A percentile compares a stretch with the other conserved stretches of the same genome.
These are phyloP conservation scores for Diadophis punctatus DNA, from an alignment of 2,113 vertebrate genomes.

Conservation along the genomic window DNA sequence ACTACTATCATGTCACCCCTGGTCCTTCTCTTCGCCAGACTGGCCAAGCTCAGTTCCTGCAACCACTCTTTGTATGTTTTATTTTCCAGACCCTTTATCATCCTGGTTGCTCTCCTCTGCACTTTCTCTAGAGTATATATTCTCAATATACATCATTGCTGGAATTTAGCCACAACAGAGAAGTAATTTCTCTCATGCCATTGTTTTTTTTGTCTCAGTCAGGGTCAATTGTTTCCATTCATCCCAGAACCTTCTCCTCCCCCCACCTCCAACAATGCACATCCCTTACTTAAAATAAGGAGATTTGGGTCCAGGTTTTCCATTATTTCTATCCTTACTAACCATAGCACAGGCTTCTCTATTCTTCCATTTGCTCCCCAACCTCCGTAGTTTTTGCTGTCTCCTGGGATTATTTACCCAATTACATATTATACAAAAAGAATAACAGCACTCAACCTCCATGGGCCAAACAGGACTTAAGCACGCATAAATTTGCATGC, in stretches of 20 bases:
- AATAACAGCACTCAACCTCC: neutral
- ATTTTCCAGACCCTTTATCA: too few relatives aligned
- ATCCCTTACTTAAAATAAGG: neutral
- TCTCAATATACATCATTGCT: neutral
- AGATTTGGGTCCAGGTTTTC: neutral
- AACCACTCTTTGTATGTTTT: too few relatives aligned
- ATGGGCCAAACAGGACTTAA: neutral
- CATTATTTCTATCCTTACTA: neutral
- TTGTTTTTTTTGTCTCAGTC: neutral
- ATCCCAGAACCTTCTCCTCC: neutral
- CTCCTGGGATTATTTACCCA: neutral
- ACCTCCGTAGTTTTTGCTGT: neutral
- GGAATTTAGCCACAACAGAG: neutral
- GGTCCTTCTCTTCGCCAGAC: too few relatives aligned
- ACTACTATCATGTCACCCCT: too few relatives aligned
- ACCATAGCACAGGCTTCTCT: neutral
- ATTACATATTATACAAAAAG: neutral
- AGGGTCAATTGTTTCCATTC: neutral
- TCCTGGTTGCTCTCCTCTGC: too few relatives aligned
- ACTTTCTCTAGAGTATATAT: too few relatives aligned
- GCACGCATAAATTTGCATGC: neutral
- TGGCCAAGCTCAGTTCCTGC: too few relatives aligned
- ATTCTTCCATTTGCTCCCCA: neutral
- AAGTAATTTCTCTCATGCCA: neutral
- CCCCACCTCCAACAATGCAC: neutral